Evolutionary conservation across 2,113 vertebrate species (phyloP).

Genomic region (Oreamnos americanus): DNA sequence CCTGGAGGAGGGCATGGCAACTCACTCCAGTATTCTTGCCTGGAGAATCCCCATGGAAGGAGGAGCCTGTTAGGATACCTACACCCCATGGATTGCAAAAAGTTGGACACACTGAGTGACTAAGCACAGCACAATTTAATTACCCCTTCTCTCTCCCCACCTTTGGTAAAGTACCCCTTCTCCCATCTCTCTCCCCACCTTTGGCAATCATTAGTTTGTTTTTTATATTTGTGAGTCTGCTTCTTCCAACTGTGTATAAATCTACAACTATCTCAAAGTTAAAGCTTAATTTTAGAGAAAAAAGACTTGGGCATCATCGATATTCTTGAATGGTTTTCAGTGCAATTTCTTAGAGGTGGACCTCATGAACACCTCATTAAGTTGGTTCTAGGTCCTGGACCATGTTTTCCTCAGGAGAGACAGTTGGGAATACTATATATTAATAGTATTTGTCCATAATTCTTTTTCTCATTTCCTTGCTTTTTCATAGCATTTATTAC

Average conservation of each 20-base stretch:
- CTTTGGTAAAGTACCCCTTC: background rate
- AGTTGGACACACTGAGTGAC: background rate
- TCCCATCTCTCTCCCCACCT: background rate
- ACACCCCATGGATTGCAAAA: background rate
- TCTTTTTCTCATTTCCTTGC: background rate
- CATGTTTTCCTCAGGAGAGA: background rate
- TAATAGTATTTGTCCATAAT: background rate
- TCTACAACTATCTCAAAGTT: background rate
- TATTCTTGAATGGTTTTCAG: background rate
- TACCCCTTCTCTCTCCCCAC: background rate
- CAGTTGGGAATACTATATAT: background rate
- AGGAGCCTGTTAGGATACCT: background rate
- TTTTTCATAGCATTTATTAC: background rate
- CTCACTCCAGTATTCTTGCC: background rate
- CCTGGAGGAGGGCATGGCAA: background rate
- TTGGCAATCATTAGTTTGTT: background rate
- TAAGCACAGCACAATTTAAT: background rate
- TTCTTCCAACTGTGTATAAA: background rate
- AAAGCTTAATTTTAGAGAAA: background rate
- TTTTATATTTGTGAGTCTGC: background rate
- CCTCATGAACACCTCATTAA: background rate
- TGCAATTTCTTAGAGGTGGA: background rate
- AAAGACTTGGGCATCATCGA: background rate
- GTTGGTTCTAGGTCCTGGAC: background rate
- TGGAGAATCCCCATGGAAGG: background rate